Percentiles rank a stretch among this genome's conserved stretches.
These are phyloP conservation scores for Aldabrachelys gigantea DNA, from an alignment of 2,113 vertebrate genomes.

Conservation along the genomic window DNA sequence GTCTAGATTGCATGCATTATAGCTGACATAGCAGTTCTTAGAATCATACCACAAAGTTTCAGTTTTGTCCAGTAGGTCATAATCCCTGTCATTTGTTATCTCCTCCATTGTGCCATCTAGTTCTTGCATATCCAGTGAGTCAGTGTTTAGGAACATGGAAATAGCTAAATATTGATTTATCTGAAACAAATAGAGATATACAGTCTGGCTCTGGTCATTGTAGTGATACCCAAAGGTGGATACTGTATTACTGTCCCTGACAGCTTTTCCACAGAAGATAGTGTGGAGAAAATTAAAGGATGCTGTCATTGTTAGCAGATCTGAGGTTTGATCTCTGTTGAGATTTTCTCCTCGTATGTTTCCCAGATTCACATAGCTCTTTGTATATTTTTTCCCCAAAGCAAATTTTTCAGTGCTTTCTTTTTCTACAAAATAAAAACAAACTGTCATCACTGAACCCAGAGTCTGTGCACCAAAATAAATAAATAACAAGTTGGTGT, in stretches of 20 bases:
- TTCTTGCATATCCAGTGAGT: background rate
- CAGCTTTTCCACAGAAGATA: background rate
- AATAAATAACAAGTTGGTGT: slow-evolving; percentile 46
- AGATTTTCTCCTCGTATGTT: slow-evolving; percentile 11
- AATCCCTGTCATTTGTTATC: background rate
- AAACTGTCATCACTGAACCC: slow-evolving; percentile 44
- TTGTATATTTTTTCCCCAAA: slow-evolving; percentile 30
- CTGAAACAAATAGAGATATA: background rate
- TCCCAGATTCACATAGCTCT: slow-evolving; percentile 39
- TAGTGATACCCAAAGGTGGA: slow-evolving; percentile 16
- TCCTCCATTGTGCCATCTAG: background rate
- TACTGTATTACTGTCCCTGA: slow-evolving; percentile 1
- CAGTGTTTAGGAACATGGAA: background rate
- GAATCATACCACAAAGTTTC: background rate
- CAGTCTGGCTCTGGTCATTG: background rate
- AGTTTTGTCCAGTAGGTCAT: background rate
- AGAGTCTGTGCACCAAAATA: slow-evolving; percentile 60
- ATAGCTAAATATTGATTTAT: background rate
- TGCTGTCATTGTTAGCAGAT: background rate
- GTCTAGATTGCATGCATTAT: background rate
- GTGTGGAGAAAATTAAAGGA: background rate
- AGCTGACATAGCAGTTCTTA: background rate
- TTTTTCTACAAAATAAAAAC: slow-evolving; percentile 54
- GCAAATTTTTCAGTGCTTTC: slow-evolving; percentile 50
- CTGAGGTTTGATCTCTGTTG: slow-evolving; percentile 11